Conservation (phyloP, 2,888 invertebrate genomes). For the Rotaria socialis region DNA sequence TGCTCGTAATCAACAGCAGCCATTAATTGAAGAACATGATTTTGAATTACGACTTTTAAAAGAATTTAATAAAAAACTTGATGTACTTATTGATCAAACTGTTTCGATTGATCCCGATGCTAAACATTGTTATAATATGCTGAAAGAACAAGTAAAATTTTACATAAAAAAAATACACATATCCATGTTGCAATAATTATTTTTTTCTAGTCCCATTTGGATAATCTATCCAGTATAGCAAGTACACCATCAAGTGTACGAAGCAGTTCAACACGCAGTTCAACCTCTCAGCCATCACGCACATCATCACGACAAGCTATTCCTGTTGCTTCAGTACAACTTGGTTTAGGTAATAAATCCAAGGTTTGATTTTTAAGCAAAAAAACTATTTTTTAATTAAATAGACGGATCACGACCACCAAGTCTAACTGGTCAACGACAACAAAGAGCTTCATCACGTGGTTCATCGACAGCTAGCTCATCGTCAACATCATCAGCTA, state of each 20-base stretch:
- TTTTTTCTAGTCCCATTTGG: constrained; percentile 4
- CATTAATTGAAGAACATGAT: constrained; percentile 10
- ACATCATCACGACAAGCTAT: neutral
- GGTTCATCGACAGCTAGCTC: constrained; percentile 36
- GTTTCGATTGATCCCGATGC: constrained; percentile 1
- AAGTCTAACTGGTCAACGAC: neutral
- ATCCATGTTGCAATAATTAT: neutral
- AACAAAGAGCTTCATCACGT: constrained; percentile 2
- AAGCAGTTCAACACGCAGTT: constrained; percentile 32
- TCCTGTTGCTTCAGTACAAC: neutral
- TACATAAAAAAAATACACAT: neutral
- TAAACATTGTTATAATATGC: constrained; percentile 25
- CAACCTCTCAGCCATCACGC: constrained; percentile 2
- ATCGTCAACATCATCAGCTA: neutral
- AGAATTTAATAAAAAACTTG: constrained; percentile 27
- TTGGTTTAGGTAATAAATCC: neutral
- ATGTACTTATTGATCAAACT: neutral
- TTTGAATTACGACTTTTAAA: neutral
- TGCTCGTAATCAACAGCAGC: neutral
- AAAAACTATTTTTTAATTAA: neutral
- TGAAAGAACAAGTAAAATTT: constrained; percentile 10
- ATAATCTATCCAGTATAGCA: neutral
- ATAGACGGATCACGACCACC: constrained; percentile 8
- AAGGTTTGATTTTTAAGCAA: neutral
- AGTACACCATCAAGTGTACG: constrained; percentile 20